Evolutionary conservation across 2,888 invertebrate genomes (phyloP).

Genomic region (Conistra vaccinii): DNA sequence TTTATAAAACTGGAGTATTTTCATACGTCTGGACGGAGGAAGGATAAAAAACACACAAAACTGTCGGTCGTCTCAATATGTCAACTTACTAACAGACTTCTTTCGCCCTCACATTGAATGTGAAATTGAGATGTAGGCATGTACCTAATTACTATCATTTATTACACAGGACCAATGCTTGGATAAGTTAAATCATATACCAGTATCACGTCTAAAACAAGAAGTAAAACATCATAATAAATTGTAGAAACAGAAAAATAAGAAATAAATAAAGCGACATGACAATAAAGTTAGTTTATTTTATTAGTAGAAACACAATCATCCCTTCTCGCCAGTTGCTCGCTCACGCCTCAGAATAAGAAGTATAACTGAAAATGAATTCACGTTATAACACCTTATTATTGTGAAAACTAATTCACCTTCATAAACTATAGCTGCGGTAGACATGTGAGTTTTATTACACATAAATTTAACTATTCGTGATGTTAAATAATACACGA

Average conservation of each 20-base stretch:
- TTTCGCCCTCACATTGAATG: not conserved
- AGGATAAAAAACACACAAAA: not conserved
- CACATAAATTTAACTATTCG: not conserved
- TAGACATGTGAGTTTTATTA: conserved; percentile 28
- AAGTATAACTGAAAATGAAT: conserved; percentile 85
- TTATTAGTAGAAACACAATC: conserved; percentile 66
- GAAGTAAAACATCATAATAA: not conserved
- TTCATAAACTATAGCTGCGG: not conserved
- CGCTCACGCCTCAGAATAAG: conserved; percentile 77
- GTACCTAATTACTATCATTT: not conserved
- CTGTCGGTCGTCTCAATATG: not conserved
- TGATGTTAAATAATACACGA: not conserved
- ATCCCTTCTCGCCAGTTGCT: conserved; percentile 71
- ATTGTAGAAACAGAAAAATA: conserved; percentile 27
- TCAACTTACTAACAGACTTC: not conserved
- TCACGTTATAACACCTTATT: conserved; percentile 31
- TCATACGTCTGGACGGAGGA: not conserved
- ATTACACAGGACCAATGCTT: not conserved
- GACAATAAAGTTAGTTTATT: conserved; percentile 49
- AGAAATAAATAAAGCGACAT: conserved; percentile 52
- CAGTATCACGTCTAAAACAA: not conserved
- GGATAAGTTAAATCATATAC: not conserved
- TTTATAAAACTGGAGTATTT: conserved; percentile 1
- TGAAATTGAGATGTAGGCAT: not conserved
- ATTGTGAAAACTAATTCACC: conserved; percentile 44